Evolutionary conservation across 2,797 vertebrate genomes (phyloP).

Genomic region (Chiroxiphia lanceolata): DNA sequence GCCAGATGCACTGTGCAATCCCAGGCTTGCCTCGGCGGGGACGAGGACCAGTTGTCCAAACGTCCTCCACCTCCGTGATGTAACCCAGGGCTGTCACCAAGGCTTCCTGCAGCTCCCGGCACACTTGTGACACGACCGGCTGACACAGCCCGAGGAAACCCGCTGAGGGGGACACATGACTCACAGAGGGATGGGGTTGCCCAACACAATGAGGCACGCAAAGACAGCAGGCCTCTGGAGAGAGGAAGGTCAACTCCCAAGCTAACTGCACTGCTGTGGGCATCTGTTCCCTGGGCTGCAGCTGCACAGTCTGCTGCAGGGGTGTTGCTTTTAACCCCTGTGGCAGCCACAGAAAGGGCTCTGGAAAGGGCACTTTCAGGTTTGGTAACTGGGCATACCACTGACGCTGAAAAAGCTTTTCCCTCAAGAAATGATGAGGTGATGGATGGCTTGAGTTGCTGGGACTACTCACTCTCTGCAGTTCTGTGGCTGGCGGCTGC

Average conservation of each 20-base stretch:
- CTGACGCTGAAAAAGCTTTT: not conserved
- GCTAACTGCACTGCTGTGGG: accelerated
- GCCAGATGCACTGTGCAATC: not conserved
- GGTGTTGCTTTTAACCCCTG: not conserved
- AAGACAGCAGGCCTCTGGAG: not conserved
- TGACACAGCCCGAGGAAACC: not conserved
- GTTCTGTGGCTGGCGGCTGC: not conserved
- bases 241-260: not conserved
- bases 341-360: accelerated
- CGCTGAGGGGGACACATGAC: not conserved
- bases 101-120: not conserved
- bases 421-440: not conserved
- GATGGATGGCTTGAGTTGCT: not conserved
- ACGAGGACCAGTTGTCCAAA: not conserved
- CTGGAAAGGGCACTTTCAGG: not conserved
- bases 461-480: not conserved
- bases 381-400: not conserved
- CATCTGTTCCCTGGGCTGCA: not conserved
- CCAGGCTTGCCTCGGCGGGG: not conserved
- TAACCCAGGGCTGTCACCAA: not conserved
- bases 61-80: not conserved
- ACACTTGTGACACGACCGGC: not conserved
- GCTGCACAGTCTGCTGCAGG: accelerated
- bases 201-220: not conserved
- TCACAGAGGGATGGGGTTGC: not conserved